Evolutionary conservation across 1,140 invertebrate species (phyloP), one percentile per base, ranked within the genome.

Genomic region (Drosophila gunungcola): DNA sequence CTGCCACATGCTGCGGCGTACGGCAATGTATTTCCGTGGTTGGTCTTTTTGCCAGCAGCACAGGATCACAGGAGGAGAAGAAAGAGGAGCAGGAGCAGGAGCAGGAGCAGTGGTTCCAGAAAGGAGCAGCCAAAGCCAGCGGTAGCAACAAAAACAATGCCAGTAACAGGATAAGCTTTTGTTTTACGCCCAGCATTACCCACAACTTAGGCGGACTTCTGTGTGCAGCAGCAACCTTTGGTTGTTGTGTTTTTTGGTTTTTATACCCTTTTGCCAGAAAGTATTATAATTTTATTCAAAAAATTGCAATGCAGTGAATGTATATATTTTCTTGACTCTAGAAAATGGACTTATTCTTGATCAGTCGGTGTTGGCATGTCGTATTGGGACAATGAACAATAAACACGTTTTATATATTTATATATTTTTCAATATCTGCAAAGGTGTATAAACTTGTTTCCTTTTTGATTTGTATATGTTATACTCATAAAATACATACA

Each of bases 111-210:
- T 0, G 12, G 25, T 29, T 55, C 16, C 11, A 51, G 12, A 11
- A 63, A 63, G 43, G 10, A 49, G 42, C 49, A 46, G 46, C 36
- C 46, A 32, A 32, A 32, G 38, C 43, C 42, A 32, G 42, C 12
- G 34, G 41, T 41, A 38, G 36, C 25, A 48, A 13, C 52, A 57
- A 73, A 53, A 43, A 58, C 45, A 41, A 57, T 75, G 54, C 49
- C 80, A 69, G 75, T 84, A 89, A 89, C 84, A 84, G 84, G 84
- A 89, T 89, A 89, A 89, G 84, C 84, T 84, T 89, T 89, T 89
- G 84, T 89, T 89, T 89, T 89, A 89, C 84, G 84, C 84, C 80
- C 80, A 77, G 73, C 84, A 88, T 86, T 88, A 86, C 84, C 83
- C 80, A 82, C 83, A 88, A 86, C 83, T 88, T 88, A 79, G 83